These are phyloP conservation scores for Drosophila kambysellisi DNA, from an alignment of 2,888 invertebrate genomes.

Conservation along the genomic window DNA sequence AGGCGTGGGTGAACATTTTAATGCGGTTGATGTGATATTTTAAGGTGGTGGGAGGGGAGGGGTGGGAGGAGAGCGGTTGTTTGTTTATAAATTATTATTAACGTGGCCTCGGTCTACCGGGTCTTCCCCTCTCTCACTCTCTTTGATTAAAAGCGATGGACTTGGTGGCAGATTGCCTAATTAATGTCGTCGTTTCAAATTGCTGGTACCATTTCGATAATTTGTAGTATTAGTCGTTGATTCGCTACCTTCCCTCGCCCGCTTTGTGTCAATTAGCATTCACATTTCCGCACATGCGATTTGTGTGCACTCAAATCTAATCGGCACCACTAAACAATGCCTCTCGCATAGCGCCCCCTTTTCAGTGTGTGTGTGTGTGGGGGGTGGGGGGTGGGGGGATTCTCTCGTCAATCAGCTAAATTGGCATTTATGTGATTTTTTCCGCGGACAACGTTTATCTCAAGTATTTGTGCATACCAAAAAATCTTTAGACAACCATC, in stretches of 20 bases:
- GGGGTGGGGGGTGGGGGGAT: not conserved
- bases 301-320: conserved; percentile 30
- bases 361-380: not conserved
- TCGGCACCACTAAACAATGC: conserved; percentile 57
- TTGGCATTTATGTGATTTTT: conserved; percentile 50
- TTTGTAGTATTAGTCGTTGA: conserved; percentile 26
- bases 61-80: not conserved
- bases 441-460: conserved; percentile 8
- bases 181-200: conserved; percentile 53
- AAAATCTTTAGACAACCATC: not conserved
- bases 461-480: conserved; percentile 4
- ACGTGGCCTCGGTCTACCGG: conserved; percentile 41
- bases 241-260: conserved; percentile 1
- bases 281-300: conserved; percentile 37
- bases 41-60: not conserved
- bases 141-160: conserved; percentile 33
- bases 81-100: conserved; percentile 10
- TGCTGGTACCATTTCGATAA: conserved; percentile 51
- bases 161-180: conserved; percentile 69
- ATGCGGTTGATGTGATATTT: not conserved
- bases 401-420: conserved; percentile 43
- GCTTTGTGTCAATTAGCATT: conserved; percentile 60
- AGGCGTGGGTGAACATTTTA: conserved; percentile 7
- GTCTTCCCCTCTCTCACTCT: not conserved
- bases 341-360: conserved; percentile 14